A percentile compares a stretch with the other conserved stretches of the same genome.
These are phyloP conservation scores for Caranx ignobilis DNA, from an alignment of 2,113 vertebrate species.

Conservation along the genomic window DNA sequence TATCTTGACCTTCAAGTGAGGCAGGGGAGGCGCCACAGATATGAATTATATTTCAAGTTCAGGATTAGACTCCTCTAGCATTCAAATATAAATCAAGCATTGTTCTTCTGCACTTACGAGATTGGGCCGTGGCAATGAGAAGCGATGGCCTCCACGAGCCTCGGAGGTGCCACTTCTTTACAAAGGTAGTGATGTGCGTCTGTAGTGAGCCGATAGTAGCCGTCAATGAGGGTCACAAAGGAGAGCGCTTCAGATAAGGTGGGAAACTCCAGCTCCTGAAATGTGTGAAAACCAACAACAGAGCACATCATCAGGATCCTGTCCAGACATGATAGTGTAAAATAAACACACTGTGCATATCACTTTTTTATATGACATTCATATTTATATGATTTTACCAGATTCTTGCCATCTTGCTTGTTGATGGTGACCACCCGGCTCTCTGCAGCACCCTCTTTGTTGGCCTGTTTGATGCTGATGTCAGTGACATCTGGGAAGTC, in stretches of 20 bases:
- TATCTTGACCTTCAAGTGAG: not conserved
- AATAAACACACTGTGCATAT: not conserved
- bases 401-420: slow-evolving; percentile 93
- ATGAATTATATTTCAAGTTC: not conserved
- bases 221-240: slow-evolving; percentile 95
- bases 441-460: slow-evolving; percentile 90
- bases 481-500: slow-evolving; percentile 97
- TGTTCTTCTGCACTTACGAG: slow-evolving; percentile 86
- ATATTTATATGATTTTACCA: slow-evolving; percentile 82
- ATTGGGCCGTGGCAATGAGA: slow-evolving; percentile 95
- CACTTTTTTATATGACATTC: too few relatives aligned
- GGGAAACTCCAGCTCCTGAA: slow-evolving; percentile 94
- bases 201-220: slow-evolving; percentile 95
- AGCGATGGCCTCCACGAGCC: slow-evolving; percentile 91
- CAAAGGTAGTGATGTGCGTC: slow-evolving; percentile 98
- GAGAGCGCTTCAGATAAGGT: slow-evolving; percentile 92
- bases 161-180: slow-evolving; percentile 96
- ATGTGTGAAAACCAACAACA: not conserved
- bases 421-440: slow-evolving; percentile 95
- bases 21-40: not conserved
- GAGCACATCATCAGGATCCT: not conserved
- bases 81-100: not conserved
- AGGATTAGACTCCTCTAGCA: not conserved
- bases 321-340: slow-evolving; percentile 13
- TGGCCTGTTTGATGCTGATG: slow-evolving; percentile 94